phyloP scores from a whole-genome alignment of 2,113 vertebrate genomes.

The Seriola aureovittata region DNA sequence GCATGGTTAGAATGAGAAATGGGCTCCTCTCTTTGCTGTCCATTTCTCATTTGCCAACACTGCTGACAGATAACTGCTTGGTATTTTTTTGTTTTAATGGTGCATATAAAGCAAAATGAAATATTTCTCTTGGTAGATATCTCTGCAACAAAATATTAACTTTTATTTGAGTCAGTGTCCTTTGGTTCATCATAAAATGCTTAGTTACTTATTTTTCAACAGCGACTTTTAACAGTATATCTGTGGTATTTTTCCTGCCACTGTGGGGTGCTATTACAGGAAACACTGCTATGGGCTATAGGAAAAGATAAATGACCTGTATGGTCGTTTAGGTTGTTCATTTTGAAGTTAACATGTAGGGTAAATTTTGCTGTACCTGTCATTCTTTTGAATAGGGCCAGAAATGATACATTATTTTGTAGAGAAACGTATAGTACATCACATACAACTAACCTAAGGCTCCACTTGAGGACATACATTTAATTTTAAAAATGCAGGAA shows the following conservation, averaged over 20 bases:
- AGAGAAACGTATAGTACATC: no score
- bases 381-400: no score
- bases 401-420: no score
- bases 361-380: no score
- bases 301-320: no score
- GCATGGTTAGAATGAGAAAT: background rate
- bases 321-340: no score
- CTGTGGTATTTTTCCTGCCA: no score
- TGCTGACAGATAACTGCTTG: background rate
- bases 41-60: background rate
- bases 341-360: no score
- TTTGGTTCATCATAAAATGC: background rate
- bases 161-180: background rate
- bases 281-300: no score
- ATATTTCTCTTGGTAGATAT: background rate
- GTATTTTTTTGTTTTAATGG: background rate
- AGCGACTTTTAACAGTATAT: no score
- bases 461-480: background rate
- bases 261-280: no score
- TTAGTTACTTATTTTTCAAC: no score
- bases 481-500: background rate
- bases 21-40: background rate
- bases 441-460: background rate
- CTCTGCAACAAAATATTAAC: background rate
- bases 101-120: background rate